Evolutionary conservation across 2,113 vertebrate genomes (phyloP), one percentile per base, ranked within the genome.

Genomic region (Arvicanthis niloticus): DNA sequence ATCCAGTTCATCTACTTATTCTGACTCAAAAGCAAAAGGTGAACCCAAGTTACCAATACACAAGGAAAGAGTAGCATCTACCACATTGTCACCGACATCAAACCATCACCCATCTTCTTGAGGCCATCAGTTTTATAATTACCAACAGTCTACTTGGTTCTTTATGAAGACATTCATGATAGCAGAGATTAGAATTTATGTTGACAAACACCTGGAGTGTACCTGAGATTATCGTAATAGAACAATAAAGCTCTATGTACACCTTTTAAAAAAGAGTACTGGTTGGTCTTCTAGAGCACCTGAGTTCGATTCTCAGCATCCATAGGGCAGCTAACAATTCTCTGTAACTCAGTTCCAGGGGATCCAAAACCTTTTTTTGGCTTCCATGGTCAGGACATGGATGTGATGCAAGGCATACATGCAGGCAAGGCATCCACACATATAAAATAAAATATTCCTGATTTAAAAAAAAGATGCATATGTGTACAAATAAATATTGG

Each of bases 181-280:
- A 45, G 9, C 81, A 85, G 58, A 85, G 81, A 85, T 85, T 85
- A 65, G n/a, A 62, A 65, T 45, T 45, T 24, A 1, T 65, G 58
- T 62, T 65, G 81, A 85, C 58, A 60, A 17, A 62, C 81, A 45
- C 37, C 53, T 60, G 58, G 58, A 31, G 15, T 65, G 58, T 65
- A 31, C 58, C 58, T 62, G 56, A 84, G 40, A 85, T 45, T 42
- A 19, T 45, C 15, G 0, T 29, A 42, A 85, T 85, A 65, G 82
- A 45, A 65, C 82, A 85, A 85, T 85, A 85, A 85, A 85, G 65
- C 40, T 85, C 82, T 31, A 85, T 85, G 82, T 85, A 26, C 40
- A 85, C 40, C 58, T 85, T 62, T 10, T 42, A 84, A 51, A 78
- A 53, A 80, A 37, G 60, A 85, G 82, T 31, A 65, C 40, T 65